Evolutionary conservation across 2,113 vertebrate species (phyloP).

Genomic region (zebrafish (Danio rerio)): GRCz12tu NC_133199.1:21912501-21913000

Average conservation of each 20-base stretch:
- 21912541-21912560: too few species aligned
- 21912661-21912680: too few species aligned
- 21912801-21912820: neutral
- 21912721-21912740: neutral
- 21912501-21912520: too few species aligned
- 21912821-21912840: neutral
- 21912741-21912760: neutral
- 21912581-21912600: too few species aligned
- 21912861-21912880: neutral
- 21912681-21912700: neutral
- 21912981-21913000: neutral
- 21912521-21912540: too few species aligned
- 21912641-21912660: too few species aligned
- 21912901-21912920: neutral
- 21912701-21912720: neutral
- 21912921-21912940: neutral
- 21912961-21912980: neutral
- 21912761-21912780: neutral
- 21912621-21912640: too few species aligned
- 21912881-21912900: neutral
- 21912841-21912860: neutral
- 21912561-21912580: too few species aligned
- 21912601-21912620: too few species aligned
- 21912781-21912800: neutral
- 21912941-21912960: neutral